These are phyloP conservation scores for Mico argentatus DNA, from an alignment of 2,797 vertebrate species.

Conservation along the genomic window DNA sequence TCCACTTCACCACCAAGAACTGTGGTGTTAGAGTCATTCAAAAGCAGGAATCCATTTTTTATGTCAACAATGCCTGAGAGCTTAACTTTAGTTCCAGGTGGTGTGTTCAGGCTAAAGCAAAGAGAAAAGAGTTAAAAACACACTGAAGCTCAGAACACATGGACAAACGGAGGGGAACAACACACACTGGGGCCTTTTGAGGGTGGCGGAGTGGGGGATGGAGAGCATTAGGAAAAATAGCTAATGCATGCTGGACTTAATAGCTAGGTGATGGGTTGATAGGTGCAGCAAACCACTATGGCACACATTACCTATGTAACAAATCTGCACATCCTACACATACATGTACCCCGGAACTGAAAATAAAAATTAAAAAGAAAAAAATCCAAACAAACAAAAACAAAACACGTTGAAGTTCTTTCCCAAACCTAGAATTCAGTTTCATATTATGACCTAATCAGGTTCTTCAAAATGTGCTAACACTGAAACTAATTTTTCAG, in stretches of 20 bases:
- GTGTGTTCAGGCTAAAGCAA: constrained; percentile 91
- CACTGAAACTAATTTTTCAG: not conserved
- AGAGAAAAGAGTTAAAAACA: constrained; percentile 51
- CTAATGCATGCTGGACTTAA: not conserved
- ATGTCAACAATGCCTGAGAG: constrained; percentile 92
- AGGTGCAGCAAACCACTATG: not conserved
- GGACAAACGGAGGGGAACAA: not conserved
- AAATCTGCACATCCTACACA: not conserved
- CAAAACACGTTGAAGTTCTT: constrained; percentile 39
- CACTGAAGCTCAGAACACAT: not conserved
- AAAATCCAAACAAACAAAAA: too few relatives aligned
- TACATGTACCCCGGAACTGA: not conserved
- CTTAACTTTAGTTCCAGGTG: constrained; percentile 98
- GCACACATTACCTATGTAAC: not conserved
- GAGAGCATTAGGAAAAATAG: not conserved
- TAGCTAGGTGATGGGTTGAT: not conserved
- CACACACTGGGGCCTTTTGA: not conserved
- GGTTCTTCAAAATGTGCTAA: constrained; percentile 12
- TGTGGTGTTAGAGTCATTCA: constrained; percentile 93
- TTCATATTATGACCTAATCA: not conserved
- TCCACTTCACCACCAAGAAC: constrained; percentile 98
- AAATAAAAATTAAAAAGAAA: too few relatives aligned
- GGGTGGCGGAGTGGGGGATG: not conserved
- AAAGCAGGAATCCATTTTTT: constrained; percentile 95
- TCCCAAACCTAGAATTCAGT: not conserved